Base-by-base conservation (phyloP, 2,797 vertebrate genomes). In the Poecile montanus region DNA sequence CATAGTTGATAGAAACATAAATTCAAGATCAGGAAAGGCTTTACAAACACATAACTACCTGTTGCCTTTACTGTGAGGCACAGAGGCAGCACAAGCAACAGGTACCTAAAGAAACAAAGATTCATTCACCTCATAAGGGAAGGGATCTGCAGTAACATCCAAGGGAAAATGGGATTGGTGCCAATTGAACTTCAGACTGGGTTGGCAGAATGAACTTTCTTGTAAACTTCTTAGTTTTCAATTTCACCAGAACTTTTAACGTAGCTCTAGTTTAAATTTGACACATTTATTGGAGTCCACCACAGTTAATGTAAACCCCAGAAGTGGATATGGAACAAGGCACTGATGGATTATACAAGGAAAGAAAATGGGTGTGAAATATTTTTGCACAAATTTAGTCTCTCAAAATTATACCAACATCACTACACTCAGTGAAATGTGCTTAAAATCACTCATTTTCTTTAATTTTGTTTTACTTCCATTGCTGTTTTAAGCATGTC, bases 1-100 rank as follows among this genome's bases (percentile, higher is more conserved):
- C 3, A 0, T 6, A 60, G 27, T 4, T 1, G 1, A 21, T 11
- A 80, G 22, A 77, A 29, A 50, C 0, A 0, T 21, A 84, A 70
- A 87, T 44, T 54, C n/a, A 58, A 50, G 36, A 40, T 16, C n/a
- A 73, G 56, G 27, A 79, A 76, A 87, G 13, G 27, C 7, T 72
- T 86, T 61, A 36, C 2, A 54, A 20, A 25, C 6, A 4, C 54
- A 61, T 67, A 51, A 32, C 51, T 40, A 47, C 19, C 29, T 50
- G 30, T 34, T 74, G 13, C 16, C 25, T 32, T 68, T 34, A 47
- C 48, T 58, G 7, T 44, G 32, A 53, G 45, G 34, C 19, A 79
- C 8, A 65, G 50, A 60, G 27, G 18, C 1, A 63, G 38, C 50
- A 70, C 40, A 61, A 61, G 16, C 5, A 77, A 15, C 6, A 60